These are phyloP conservation scores for Nemotelus nigrinus DNA, from an alignment of 2,888 invertebrate genomes.

Conservation along the genomic window DNA sequence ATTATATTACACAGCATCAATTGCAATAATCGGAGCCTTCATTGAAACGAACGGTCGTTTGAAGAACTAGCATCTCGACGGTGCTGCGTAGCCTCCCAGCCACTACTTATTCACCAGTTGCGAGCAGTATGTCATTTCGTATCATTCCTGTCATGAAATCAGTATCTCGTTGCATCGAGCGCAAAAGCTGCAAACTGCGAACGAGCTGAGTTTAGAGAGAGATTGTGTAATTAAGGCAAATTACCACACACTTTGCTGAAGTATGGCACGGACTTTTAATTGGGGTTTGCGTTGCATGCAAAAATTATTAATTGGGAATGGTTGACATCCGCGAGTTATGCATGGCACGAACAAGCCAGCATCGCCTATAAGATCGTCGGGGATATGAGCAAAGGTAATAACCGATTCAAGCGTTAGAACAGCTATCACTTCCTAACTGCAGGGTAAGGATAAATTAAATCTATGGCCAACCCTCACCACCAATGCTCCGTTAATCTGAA, in stretches of 20 bases:
- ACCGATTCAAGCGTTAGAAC: too few species aligned
- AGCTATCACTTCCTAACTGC: too few species aligned
- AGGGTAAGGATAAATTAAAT: too few species aligned
- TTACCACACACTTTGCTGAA: constrained; percentile 30
- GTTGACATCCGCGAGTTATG: constrained; percentile 30
- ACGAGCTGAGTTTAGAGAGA: background rate
- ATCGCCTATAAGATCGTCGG: too few species aligned
- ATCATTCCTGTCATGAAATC: constrained; percentile 16
- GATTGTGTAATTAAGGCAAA: constrained; percentile 33
- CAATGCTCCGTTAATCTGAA: too few species aligned
- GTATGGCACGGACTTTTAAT: constrained; percentile 24
- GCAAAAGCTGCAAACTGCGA: constrained; percentile 24
- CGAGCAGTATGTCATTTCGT: background rate
- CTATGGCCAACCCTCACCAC: too few species aligned
- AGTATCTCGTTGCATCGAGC: constrained; percentile 10
- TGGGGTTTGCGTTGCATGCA: constrained; percentile 27
- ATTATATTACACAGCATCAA: constrained; percentile 39
- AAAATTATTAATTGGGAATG: constrained; percentile 34
- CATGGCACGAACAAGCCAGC: background rate
- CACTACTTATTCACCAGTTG: background rate
- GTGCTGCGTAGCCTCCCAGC: constrained; percentile 8
- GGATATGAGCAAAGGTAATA: too few species aligned
- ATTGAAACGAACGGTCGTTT: background rate
- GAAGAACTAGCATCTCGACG: constrained; percentile 3
- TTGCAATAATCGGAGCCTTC: constrained; percentile 27